Evolutionary conservation across 2,888 invertebrate species (phyloP).

Genomic region (Caenorhabditis macrosperma): DNA sequence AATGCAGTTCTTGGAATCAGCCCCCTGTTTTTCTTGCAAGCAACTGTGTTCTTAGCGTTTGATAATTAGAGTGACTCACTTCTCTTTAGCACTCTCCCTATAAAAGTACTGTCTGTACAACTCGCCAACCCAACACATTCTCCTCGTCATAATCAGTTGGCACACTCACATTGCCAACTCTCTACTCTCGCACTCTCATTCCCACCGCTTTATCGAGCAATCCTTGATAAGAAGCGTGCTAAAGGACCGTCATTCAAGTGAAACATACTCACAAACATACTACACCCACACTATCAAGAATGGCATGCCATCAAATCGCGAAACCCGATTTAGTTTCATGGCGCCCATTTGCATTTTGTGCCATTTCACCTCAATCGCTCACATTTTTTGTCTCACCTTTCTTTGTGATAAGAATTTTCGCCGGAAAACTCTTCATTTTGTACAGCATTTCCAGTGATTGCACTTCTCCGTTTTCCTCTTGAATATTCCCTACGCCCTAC

Average conservation of each 20-base stretch:
- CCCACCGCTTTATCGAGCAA: constrained; percentile 19
- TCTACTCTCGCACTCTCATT: constrained; percentile 10
- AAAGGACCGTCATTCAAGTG: constrained; percentile 44
- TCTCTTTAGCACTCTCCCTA: not conserved
- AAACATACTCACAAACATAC: constrained; percentile 52
- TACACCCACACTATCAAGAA: constrained; percentile 45
- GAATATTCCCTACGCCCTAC: too few relatives aligned
- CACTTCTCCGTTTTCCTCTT: not conserved
- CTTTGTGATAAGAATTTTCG: constrained; percentile 11
- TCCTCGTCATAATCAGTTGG: constrained; percentile 24
- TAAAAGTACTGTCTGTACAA: constrained; percentile 1
- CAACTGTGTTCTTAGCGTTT: constrained; percentile 23
- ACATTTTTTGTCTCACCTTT: constrained; percentile 27
- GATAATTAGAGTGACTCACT: constrained; percentile 8
- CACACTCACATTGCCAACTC: not conserved
- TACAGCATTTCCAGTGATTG: constrained; percentile 1
- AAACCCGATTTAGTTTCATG: constrained; percentile 26
- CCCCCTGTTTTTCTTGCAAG: not conserved
- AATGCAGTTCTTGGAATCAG: too few relatives aligned
- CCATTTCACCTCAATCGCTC: constrained; percentile 34
- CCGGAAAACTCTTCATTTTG: not conserved
- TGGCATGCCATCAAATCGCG: constrained; percentile 26
- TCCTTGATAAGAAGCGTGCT: constrained; percentile 51
- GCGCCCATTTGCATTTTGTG: constrained; percentile 17
- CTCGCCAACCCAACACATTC: not conserved